These are phyloP conservation scores for Megalops cyprinoides DNA, from an alignment of 2,797 vertebrate species.

Conservation along the genomic window DNA sequence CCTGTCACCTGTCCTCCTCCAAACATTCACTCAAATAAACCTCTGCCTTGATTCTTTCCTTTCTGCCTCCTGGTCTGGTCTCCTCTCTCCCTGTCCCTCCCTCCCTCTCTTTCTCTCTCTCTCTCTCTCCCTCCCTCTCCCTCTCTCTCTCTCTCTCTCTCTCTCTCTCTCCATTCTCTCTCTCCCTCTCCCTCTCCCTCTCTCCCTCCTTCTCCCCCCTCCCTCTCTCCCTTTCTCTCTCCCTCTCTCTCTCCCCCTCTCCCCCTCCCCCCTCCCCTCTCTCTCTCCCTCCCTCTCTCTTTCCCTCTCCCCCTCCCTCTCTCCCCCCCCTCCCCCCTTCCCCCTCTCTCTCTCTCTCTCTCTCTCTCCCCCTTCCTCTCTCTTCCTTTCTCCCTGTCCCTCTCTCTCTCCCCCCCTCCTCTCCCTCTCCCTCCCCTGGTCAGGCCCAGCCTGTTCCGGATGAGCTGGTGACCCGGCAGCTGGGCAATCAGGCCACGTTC, in stretches of 20 bases:
- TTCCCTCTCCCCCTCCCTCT: no score
- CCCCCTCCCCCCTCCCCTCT: conserved; percentile 15
- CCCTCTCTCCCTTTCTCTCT: conserved; percentile 15
- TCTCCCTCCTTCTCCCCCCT: neutral
- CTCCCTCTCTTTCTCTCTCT: conserved; percentile 1
- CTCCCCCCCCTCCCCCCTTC: neutral
- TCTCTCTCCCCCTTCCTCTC: conserved; percentile 17
- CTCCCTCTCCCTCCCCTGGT: neutral
- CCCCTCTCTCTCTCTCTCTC: neutral
- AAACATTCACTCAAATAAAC: conserved; percentile 11
- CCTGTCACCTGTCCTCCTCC: conserved; percentile 5
- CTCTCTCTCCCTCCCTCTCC: conserved; percentile 15
- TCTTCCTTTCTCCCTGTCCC: neutral
- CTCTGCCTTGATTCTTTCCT: no score
- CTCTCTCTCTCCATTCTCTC: conserved; percentile 1
- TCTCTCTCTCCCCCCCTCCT: conserved; percentile 9
- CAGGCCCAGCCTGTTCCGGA: conserved; percentile 96
- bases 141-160: neutral
- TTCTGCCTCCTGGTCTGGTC: neutral
- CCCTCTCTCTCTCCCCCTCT: neutral
- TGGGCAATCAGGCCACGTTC: conserved; percentile 98
- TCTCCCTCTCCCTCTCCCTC: neutral
- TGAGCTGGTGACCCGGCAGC: conserved; percentile 90
- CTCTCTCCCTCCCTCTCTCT: neutral
- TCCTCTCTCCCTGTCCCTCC: neutral